Conservation (phyloP, 2,113 vertebrate genomes). For the Tenebrosternarchus preto region DNA sequence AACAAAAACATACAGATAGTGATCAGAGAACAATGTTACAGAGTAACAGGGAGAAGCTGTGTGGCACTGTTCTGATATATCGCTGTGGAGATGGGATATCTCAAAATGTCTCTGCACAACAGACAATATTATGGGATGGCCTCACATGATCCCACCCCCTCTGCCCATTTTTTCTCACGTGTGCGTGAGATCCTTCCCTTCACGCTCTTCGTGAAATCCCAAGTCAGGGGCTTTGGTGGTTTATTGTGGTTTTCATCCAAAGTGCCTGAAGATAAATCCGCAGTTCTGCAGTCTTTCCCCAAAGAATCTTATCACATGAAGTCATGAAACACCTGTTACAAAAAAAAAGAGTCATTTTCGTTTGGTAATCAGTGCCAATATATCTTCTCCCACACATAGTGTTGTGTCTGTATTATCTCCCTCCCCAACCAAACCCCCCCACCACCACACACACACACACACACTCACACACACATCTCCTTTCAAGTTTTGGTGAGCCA, state of each 20-base stretch:
- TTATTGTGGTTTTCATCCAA: constrained; percentile 40
- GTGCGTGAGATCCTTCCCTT: constrained; percentile 11
- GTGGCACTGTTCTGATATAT: constrained; percentile 48
- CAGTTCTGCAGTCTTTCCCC: constrained; percentile 37
- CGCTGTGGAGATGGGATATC: constrained; percentile 35
- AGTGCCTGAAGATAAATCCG: constrained; percentile 34
- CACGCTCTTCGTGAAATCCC: constrained; percentile 8
- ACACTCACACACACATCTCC: no score
- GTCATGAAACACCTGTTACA: neutral
- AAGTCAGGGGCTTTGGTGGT: constrained; percentile 34
- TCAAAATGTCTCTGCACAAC: constrained; percentile 34
- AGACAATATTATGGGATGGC: constrained; percentile 32
- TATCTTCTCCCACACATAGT: constrained; percentile 28
- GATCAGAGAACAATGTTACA: constrained; percentile 32
- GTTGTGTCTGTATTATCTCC: constrained; percentile 13
- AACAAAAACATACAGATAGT: constrained; percentile 51
- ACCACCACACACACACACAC: no score
- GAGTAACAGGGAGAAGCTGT: constrained; percentile 16
- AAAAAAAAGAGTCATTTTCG: neutral
- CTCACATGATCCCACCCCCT: constrained; percentile 10
- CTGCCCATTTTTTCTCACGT: constrained; percentile 36
- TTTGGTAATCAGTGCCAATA: constrained; percentile 35
- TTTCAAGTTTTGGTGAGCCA: constrained; percentile 37
- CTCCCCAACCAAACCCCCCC: no score
- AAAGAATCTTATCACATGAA: constrained; percentile 17